Base-by-base conservation (phyloP, 2,797 vertebrate species). In the Cuculus canorus region DNA sequence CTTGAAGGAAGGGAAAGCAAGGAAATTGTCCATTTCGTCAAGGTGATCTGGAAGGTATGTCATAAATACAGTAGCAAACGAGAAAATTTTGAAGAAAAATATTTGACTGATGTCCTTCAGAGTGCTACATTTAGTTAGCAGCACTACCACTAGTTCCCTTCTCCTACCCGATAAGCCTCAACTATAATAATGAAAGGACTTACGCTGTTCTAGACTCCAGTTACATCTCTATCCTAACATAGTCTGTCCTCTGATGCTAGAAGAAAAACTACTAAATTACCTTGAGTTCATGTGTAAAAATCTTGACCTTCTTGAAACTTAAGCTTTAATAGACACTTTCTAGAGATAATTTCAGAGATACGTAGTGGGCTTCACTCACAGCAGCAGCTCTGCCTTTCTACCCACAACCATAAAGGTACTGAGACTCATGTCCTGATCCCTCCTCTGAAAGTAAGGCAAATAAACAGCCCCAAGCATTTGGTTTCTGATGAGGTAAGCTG, bases 401-500 rank as follows among this genome's bases (percentile, higher is more conserved):
- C 48, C 32, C 69, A 60, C 39, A 60, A 60, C 23, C 63, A 68
- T 28, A 88, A 60, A 96, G 86, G 82, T 52, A 39, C 64, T 13
- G 53, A 91, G 52, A 13, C 37, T 64, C 0, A 0, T 2, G 5
- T 82, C 33, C 48, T 48, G 35, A 37, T 78, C 16, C 2, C 33
- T 61, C 32, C 65, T 95, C 61, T 86, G 68, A 48, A 86, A 78
- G 61, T 18, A 54, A 73, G 45, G 56, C 71, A 60, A 93, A 93
- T 77, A 92, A 92, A 91, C 85, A 94, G 79, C 39, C 56, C 25
- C 64, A 28, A 35, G 71, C 50, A 50, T 45, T 86, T 76, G 47
- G 66, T 65, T 89, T 91, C 82, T 82, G 68, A 73, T 87, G 89
- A 96, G 79, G 52, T 68, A 85, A 93, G 77, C 47, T 82, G 84